Base-by-base conservation (phyloP, 2,797 vertebrate genomes). In the Malurus leucopterus region DNA sequence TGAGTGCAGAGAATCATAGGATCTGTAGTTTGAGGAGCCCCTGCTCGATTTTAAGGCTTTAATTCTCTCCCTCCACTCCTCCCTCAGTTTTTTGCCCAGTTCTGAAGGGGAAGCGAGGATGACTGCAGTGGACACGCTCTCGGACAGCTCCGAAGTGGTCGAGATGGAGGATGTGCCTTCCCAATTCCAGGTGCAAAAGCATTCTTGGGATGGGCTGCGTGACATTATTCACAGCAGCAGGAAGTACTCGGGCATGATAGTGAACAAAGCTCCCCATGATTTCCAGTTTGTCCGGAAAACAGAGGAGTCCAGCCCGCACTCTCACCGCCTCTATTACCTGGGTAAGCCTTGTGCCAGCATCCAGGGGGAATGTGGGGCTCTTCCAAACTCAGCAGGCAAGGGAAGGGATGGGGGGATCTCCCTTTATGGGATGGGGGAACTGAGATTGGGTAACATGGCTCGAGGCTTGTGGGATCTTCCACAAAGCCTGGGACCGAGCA, bases 181-280 rank as follows among this genome's bases (percentile, higher is more conserved):
- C 71, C 98, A 98, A 90, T 99, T 99, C 97, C 98, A 98, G 92
- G 99, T 99, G 97, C 98, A 98, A 95, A 99, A 99, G 95, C 98
- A 98, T 97, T 98, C 99, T 2, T 99, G 99, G 99, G 99, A 99
- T 41, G 99, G 98, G 88, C 97, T 99, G 62, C 98, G 99, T 10
- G 98, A 98, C 96, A 99, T 99, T 81, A 99, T 99, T 95, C 99
- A 99, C 71, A 98, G 98, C 96, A 99, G 99, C 98, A 98, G 99
- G 95, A 99, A 99, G 96, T 99, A 99, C 93, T 99, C 99, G 0
- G 98, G 99, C 76, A 98, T 99, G 96, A 98, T 99, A 9, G 98
- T 98, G 88, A 99, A 98, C 97, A 99, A 99, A 97, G 99, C 99
- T 29, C 99, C 99, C 4, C 98, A 99, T 24, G 99, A 99, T 96